Evolutionary conservation across 2,888 invertebrate species (phyloP), one percentile per base, ranked within the genome.

Genomic region (Apodemia mormo): DNA sequence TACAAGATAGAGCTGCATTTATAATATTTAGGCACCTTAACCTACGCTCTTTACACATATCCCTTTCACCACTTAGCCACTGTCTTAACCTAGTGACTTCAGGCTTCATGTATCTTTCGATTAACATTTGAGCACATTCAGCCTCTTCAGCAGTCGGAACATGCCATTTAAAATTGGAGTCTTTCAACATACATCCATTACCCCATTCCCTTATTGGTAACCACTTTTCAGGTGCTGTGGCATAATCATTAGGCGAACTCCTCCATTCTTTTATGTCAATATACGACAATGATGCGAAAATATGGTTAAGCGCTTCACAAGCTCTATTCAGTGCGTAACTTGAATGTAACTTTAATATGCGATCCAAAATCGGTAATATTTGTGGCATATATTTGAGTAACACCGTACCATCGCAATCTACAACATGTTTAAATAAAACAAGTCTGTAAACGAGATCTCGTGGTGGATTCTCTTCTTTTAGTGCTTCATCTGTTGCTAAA

Each of bases 151-250:
- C 90, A 33, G 93, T 94, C 0, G 98, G 98, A 66, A 96, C 90
- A 80, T 97, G 97, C 97, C 97, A 98, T 58, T 95, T 90, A 30
- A 97, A 89, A 8, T 95, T 91, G 29, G 96, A 89, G 40, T 95
- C 94, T 70, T 95, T 91, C 30, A 96, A 85, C 76, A 96, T 90
- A 29, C 95, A 95, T 0, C 96, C 94, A 72, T 94, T 94, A 0
- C 97, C 98, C 98, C 98, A 99, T 76, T 97, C 96, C 33, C 95
- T 94, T 33, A 97, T 94, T 10, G 97, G 95, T 65, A 97, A 90
- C 89, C 95, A 96, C 71, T 96, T 95, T 71, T 95, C 92, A 0
- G 96, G 92, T 0, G 95, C 95, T 56, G 92, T 90, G 30, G 95
- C 95, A 78, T 95, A 95, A 73, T 95, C 94, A 30, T 92, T 87